Conservation (phyloP, 2,888 invertebrate genomes). For the Malachius bipustulatus region DNA sequence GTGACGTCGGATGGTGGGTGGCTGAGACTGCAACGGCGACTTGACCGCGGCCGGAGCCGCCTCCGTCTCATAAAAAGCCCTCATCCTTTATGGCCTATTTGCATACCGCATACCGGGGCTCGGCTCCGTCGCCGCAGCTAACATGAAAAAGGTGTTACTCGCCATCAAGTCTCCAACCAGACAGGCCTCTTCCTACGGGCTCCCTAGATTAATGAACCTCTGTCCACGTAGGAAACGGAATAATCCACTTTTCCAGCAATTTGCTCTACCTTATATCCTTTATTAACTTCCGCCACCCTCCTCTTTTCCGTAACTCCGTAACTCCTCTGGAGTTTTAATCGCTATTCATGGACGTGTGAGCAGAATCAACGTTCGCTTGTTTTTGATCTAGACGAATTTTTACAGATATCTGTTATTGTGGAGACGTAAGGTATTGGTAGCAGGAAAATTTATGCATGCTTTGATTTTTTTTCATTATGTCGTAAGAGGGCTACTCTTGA, state of each 20-base stretch:
- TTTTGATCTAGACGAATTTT: too few species aligned
- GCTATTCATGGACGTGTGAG: too few species aligned
- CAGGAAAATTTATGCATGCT: too few species aligned
- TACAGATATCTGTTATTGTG: too few species aligned
- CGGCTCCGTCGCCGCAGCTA: slow-evolving; percentile 33
- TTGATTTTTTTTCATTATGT: too few species aligned
- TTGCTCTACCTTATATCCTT: slow-evolving; percentile 34
- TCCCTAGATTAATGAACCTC: slow-evolving; percentile 36
- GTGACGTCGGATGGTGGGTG: too few species aligned
- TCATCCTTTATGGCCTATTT: slow-evolving; percentile 34
- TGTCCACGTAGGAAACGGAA: slow-evolving; percentile 36
- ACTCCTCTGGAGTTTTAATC: too few species aligned
- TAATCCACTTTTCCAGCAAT: slow-evolving; percentile 38
- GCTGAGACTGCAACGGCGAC: too few species aligned
- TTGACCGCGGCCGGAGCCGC: slow-evolving; percentile 12
- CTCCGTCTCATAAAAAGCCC: slow-evolving; percentile 26
- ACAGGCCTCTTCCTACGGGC: slow-evolving; percentile 19
- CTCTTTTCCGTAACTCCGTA: not conserved
- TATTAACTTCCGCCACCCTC: slow-evolving; percentile 24
- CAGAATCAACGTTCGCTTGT: too few species aligned
- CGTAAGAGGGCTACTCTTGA: too few species aligned
- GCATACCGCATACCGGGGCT: slow-evolving; percentile 38
- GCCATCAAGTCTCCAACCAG: too few species aligned
- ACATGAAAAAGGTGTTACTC: slow-evolving; percentile 42
- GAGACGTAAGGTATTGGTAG: too few species aligned